Evolutionary conservation across 1,140 invertebrate species (phyloP), one percentile per base, ranked within the genome.

Genomic region (Pteromalus puparum): DNA sequence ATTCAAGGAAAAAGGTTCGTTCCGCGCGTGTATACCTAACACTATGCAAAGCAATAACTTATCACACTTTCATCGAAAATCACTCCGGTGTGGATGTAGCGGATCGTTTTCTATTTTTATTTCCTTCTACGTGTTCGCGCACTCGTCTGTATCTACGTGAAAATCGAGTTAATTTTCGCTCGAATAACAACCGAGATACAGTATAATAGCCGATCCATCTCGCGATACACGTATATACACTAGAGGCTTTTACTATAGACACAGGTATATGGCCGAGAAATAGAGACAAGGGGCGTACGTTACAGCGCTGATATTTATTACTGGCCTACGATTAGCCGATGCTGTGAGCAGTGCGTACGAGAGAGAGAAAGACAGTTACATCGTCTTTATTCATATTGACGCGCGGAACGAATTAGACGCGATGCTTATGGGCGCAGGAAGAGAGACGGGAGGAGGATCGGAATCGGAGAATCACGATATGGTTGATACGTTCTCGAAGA

Each of bases 51-150:
- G 46, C 76, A 34, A 78, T 78, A 78, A 78, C 76, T 78, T 78
- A 78, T 78, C 76, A 26, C 28, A 78, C 76, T 65, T 78, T 78
- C 76, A 78, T 65, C 53, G 76, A 65, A 34, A 78, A 78, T 78
- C 76, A 78, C 76, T 61, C 38, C 10, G 15, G 0, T 48, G n/a
- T 76, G 1, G 1, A 38, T 6, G 18, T 24, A 61, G 53, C 53
- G 53, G 18, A 61, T 21, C 53, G 18, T 61, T 61, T n/a, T 21
- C 3, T 18, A 18, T n/a, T 61, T 61, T 61, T 61, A 5, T n/a
- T 61, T 61, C 18, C 21, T 61, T n/a, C 18, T 18, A 3, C 48
- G 15, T 15, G 7, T 61, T 15, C 46, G 46, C 46, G 10, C 46
- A 15, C 13, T 2, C 46, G 46, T 48, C 12, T 48, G 10, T 48